Percentiles rank a stretch among this genome's conserved stretches.
Conservation (phyloP, 2,888 invertebrate genomes). For the Drosophila aldrichi region DNA sequence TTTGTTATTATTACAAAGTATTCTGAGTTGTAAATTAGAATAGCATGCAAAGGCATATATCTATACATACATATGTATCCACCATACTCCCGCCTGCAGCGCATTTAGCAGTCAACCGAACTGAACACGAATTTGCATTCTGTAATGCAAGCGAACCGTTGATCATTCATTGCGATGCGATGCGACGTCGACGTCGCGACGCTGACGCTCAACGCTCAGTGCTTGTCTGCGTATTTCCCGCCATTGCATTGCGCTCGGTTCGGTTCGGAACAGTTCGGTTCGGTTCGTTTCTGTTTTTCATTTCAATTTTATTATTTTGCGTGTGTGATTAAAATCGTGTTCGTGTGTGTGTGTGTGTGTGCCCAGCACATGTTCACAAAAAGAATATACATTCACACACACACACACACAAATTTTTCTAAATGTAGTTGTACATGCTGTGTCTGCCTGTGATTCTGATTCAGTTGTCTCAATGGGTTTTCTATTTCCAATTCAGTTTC, state of each 20-base stretch:
- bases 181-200: constrained; percentile 10
- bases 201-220: background rate
- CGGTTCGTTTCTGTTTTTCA: constrained; percentile 31
- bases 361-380: constrained; percentile 16
- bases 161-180: constrained; percentile 40
- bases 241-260: constrained; percentile 5
- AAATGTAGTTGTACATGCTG: constrained; percentile 1
- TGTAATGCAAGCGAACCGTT: constrained; percentile 18
- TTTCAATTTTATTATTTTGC: constrained; percentile 70
- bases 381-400: background rate
- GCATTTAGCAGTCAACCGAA: constrained; percentile 15
- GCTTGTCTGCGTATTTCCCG: background rate
- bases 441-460: constrained; percentile 39
- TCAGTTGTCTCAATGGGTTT: constrained; percentile 51
- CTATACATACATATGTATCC: too few relatives aligned
- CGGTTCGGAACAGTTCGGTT: constrained; percentile 1
- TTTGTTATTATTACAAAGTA: too few relatives aligned
- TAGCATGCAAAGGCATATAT: too few relatives aligned
- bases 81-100: constrained; percentile 1
- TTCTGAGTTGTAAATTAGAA: too few relatives aligned
- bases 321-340: constrained; percentile 68
- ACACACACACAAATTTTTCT: background rate
- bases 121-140: constrained; percentile 9
- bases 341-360: background rate
- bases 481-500: constrained; percentile 75